Conservation (phyloP, 2,888 invertebrate species). For the Rhopalosiphum nymphaeae region DNA sequence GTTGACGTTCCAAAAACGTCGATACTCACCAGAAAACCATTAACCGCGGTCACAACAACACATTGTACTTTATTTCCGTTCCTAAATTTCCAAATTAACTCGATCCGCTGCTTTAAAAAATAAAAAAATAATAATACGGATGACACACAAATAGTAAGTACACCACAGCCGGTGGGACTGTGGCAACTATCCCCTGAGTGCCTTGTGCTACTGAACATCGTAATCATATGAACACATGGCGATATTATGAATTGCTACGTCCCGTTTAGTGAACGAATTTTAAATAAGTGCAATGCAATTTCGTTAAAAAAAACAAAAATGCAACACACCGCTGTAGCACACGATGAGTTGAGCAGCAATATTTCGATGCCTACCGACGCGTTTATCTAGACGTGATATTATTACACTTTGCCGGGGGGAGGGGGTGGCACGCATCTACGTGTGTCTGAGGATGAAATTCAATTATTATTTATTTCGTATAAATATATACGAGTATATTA, state of each 20-base stretch:
- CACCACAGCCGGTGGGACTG: not conserved
- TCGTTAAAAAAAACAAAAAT: not conserved
- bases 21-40: not conserved
- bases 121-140: not conserved
- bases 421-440: not conserved
- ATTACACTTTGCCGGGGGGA: not conserved
- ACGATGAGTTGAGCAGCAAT: not conserved
- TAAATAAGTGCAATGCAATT: not conserved
- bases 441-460: not conserved
- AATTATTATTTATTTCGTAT: not conserved
- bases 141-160: not conserved
- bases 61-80: not conserved
- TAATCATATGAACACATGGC: not conserved
- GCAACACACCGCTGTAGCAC: not conserved
- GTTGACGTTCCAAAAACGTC: not conserved
- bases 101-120: not conserved
- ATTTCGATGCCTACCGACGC: not conserved
- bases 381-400: not conserved
- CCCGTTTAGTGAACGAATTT: not conserved
- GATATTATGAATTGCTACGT: not conserved
- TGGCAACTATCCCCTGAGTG: not conserved
- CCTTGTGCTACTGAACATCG: not conserved
- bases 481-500: not conserved
- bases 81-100: not conserved
- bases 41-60: not conserved